phyloP scores from a whole-genome alignment of 2,797 vertebrate species.

The Poeciliopsis turneri region DNA sequence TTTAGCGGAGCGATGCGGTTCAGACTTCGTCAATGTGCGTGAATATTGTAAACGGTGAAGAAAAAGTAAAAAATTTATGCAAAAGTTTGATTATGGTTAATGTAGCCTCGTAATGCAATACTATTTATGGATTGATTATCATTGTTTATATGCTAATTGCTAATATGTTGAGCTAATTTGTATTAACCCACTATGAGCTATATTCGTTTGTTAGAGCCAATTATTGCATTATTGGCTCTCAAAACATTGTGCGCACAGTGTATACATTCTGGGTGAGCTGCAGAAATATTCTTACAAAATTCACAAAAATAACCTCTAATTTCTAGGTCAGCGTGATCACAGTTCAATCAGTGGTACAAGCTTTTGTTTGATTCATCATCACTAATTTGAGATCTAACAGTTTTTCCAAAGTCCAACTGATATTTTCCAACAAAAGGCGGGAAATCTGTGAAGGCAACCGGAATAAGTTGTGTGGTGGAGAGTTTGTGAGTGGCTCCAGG shows the following conservation, averaged over 20 bases:
- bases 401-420: not conserved
- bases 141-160: not conserved
- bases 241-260: not conserved
- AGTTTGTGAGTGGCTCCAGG: constrained; percentile 53
- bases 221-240: not conserved
- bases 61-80: not conserved
- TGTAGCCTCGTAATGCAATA: not conserved
- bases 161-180: not conserved
- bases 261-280: not conserved
- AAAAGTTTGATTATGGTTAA: not conserved
- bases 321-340: not conserved
- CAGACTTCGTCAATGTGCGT: not conserved
- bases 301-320: not conserved
- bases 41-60: not conserved
- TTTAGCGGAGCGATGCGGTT: not conserved
- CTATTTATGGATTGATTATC: not conserved
- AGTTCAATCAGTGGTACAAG: not conserved
- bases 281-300: not conserved
- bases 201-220: not conserved
- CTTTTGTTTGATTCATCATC: not conserved
- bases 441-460: not conserved
- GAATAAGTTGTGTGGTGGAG: not conserved
- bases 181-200: not conserved
- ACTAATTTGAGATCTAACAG: not conserved
- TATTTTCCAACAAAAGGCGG: not conserved